Evolutionary conservation across 2,113 vertebrate species (phyloP), one percentile per base, ranked within the genome.

Genomic region (Salvelinus fontinalis): DNA sequence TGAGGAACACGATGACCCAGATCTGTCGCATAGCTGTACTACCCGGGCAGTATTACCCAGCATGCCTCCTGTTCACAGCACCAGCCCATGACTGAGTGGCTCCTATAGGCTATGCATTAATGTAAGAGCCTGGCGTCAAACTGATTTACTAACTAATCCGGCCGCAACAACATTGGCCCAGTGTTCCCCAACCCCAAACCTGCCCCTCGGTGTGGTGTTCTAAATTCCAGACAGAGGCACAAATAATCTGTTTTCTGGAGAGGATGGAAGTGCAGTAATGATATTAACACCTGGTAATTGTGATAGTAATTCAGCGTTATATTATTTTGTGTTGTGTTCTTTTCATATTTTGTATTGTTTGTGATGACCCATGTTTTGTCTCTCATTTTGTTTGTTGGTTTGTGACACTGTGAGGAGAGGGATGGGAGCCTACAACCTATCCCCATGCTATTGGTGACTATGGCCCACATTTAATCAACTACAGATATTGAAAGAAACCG

Each of bases 1-100:
- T 75, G 9, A 71, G 70, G 75, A 84, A 79, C 77, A 75, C 18
- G 72, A 60, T 81, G 85, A 87, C 79, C 82, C 75, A 83, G 70
- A 87, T 87, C 81, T 87, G 81, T 83, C 82, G 2, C 76, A 39
- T 59, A 54, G 49, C 14, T 16, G 49, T 54, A 18, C 51, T 54
- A 54, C 13, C 51, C 29, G 22, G 57, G 29, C 68, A 34, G 79
- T 48, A 59, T 29, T 71, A 77, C 75, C 59, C 79, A 80, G 67
- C 77, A 81, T 81, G 77, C 75, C 76, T 87, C 75, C 31, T 67
- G 70, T 67, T 70, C 34, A n/a, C 39, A 22, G 13, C 27, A 20
- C 16, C 31, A 16, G 18, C 29, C 67, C 67, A 20, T 68, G 67
- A 68, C 67, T 39, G 67, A 39, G 67, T 67, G 67, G n/a, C 24